A percentile compares a stretch with the other conserved stretches of the same genome.
Evolutionary conservation across 2,888 invertebrate genomes (phyloP).

Genomic region (Cistogaster globosa): DNA sequence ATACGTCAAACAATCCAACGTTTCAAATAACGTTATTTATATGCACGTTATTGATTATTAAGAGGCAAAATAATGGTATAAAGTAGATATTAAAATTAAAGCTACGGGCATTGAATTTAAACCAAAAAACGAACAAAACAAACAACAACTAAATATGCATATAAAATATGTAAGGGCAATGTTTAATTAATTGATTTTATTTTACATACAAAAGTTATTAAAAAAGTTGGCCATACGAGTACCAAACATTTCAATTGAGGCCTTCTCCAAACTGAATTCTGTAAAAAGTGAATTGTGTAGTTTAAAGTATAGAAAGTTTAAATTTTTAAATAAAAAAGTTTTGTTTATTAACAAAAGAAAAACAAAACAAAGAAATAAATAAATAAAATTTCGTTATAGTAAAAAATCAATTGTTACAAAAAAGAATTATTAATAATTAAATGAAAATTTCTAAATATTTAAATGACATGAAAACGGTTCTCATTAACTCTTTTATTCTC

Average conservation of each 20-base stretch:
- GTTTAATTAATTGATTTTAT: slow-evolving; percentile 50
- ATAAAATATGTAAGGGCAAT: slow-evolving; percentile 33
- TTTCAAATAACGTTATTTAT: neutral
- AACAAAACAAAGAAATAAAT: slow-evolving; percentile 1
- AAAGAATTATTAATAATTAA: neutral
- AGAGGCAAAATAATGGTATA: slow-evolving; percentile 7
- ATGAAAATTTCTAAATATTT: slow-evolving; percentile 16
- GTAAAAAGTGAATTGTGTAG: slow-evolving; percentile 70
- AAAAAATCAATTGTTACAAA: slow-evolving; percentile 2
- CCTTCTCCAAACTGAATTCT: slow-evolving; percentile 75
- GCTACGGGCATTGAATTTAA: slow-evolving; percentile 17
- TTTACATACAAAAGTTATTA: slow-evolving; percentile 82
- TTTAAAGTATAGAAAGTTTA: slow-evolving; percentile 43
- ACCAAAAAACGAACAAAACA: slow-evolving; percentile 42
- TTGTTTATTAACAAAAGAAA: neutral
- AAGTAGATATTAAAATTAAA: neutral
- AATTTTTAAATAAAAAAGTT: neutral
- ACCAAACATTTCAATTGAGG: slow-evolving; percentile 81
- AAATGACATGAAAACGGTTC: slow-evolving; percentile 61
- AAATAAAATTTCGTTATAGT: neutral
- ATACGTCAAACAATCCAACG: neutral
- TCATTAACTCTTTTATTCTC: neutral
- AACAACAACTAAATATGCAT: slow-evolving; percentile 30
- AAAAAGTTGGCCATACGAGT: slow-evolving; percentile 82
- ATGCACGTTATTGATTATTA: neutral